Evolutionary conservation across 30 jellyfish, hydroid and myxozoan genomes (phyloP), one percentile per base, ranked within the genome.

Genomic region (Cassiopea xamachana): DNA sequence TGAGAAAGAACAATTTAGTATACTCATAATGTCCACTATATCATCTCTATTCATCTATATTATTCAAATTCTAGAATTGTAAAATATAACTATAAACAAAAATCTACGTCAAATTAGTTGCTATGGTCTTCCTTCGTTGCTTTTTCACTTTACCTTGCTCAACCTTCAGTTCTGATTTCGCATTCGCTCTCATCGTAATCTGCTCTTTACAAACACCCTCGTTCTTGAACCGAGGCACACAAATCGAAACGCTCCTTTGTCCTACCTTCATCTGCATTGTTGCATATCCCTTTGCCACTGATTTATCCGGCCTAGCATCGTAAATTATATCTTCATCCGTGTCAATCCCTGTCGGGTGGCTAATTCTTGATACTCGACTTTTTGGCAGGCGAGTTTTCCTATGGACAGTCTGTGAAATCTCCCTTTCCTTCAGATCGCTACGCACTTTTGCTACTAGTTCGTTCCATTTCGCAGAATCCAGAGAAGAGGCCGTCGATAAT

Each of bases 191-290:
- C 19, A 86, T 68, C 2, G 87, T 82, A 7, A 70, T 73, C 87
- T 79, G 96, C 78, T 79, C 91, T 50, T 79, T 81, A 44, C 81
- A 80, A 44, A 89, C 61, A 60, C 83, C 87, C 87, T 81, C 96
- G 83, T 60, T 70, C 78, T 89, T 82, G 48, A 89, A 89, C n/a
- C 91, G 91, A 50, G 96, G 96, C 73, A 89, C 87, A 46, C 83
- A 89, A 51, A 89, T 73, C 9, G 96, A 89, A 2, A 89, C 87
- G 50, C 81, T 82, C 62, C 82, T 79, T 83, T 89, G 69, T 4
- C 96, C 96, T 17, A 81, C 75, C 45, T 85, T 89, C 91, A 89
- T 81, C 70, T 81, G 91, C 96, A 89, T 89, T 1, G 91, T 80
- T 51, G 96, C 91, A 61, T 89, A 89, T 15, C 96, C 96, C 46